These are phyloP conservation scores for Hirudinaria manillensis DNA, from an alignment of 2,888 invertebrate species.

Conservation along the genomic window DNA sequence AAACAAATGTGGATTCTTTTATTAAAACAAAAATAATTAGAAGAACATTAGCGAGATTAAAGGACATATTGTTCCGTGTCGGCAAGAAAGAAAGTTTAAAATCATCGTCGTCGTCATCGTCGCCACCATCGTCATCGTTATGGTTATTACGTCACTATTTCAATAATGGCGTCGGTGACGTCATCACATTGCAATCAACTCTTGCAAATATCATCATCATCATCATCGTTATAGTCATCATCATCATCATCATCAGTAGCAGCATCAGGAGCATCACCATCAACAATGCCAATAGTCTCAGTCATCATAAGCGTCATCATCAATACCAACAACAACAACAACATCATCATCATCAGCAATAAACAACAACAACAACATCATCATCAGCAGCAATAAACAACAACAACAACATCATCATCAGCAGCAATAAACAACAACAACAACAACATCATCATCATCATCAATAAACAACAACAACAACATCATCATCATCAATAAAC, in stretches of 20 bases:
- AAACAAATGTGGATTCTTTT: too few relatives aligned
- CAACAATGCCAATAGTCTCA: conserved; percentile 8
- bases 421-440: not conserved
- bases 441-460: conserved; percentile 13
- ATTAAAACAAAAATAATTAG: too few relatives aligned
- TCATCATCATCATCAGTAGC: conserved; percentile 30
- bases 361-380: not conserved
- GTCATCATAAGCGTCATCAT: conserved; percentile 3
- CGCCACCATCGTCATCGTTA: not conserved
- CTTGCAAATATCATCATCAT: conserved; percentile 26
- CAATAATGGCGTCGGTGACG: not conserved
- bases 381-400: not conserved
- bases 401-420: conserved; percentile 6
- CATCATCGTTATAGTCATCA: conserved; percentile 28
- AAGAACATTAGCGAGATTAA: too few relatives aligned
- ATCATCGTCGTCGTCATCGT: not conserved
- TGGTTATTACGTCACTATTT: not conserved
- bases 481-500: too few relatives aligned
- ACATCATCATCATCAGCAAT: conserved; percentile 3
- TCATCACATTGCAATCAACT: conserved; percentile 14
- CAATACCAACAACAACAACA: not conserved
- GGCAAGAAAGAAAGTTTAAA: too few relatives aligned
- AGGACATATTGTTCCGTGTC: too few relatives aligned
- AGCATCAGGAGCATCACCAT: conserved; percentile 21
- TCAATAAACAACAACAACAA: not conserved